Conservation (phyloP, 2,797 vertebrate genomes). For the Tadarida brasiliensis region DNA sequence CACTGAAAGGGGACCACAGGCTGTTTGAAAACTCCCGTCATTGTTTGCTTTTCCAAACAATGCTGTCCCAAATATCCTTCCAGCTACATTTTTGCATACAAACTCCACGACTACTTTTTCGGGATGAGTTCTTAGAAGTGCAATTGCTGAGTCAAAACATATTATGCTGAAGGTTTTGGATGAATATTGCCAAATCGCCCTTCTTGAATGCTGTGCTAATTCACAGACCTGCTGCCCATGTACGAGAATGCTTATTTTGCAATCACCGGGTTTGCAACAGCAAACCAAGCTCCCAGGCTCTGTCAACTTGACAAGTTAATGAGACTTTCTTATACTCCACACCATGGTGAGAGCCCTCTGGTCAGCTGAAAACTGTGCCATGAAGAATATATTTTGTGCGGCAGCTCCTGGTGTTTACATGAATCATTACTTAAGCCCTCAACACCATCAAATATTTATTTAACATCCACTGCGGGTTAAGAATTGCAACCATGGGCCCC, state of each 20-base stretch:
- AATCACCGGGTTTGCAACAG: background rate
- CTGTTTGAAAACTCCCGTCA: background rate
- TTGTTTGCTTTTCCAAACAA: background rate
- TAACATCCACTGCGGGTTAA: conserved; percentile 6
- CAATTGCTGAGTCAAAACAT: background rate
- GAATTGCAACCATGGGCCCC: background rate
- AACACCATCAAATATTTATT: conserved; percentile 67
- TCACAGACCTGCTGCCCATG: background rate
- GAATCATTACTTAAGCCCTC: conserved; percentile 64
- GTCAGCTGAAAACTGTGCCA: background rate
- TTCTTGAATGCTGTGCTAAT: background rate
- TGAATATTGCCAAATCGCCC: background rate
- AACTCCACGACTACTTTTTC: background rate
- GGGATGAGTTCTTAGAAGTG: background rate
- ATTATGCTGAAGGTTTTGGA: background rate
- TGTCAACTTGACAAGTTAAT: background rate
- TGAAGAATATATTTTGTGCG: background rate
- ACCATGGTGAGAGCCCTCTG: background rate
- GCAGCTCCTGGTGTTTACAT: conserved; percentile 40
- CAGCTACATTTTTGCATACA: background rate
- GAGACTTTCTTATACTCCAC: background rate
- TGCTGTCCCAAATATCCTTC: background rate
- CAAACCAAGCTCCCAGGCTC: background rate
- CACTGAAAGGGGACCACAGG: background rate
- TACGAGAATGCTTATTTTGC: background rate